Conservation (phyloP, 2,797 vertebrate genomes). For the Lagocephalus sceleratus region DNA sequence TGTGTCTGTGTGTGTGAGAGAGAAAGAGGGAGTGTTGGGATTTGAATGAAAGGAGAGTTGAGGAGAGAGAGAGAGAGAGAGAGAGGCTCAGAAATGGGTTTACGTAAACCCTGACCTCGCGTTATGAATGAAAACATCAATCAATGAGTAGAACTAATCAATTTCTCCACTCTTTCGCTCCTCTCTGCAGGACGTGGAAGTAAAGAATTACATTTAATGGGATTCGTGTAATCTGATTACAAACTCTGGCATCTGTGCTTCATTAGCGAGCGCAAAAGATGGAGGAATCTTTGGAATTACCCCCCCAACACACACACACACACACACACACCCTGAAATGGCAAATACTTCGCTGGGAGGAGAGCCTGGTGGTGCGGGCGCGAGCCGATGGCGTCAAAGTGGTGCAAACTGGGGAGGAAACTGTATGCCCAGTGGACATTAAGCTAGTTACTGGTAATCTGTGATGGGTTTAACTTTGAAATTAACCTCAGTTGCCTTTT, state of each 20-base stretch:
- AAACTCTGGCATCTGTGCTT: constrained; percentile 45
- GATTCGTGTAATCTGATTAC: constrained; percentile 66
- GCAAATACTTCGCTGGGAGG: background rate
- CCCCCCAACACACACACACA: too few relatives aligned
- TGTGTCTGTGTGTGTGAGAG: constrained; percentile 9
- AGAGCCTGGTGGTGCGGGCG: constrained; percentile 1
- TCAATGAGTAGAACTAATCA: constrained; percentile 67
- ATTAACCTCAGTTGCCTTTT: constrained; percentile 43
- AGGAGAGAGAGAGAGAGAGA: constrained; percentile 1
- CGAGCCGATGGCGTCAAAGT: background rate
- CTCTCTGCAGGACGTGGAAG: constrained; percentile 47
- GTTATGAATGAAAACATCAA: constrained; percentile 69
- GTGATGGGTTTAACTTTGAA: constrained; percentile 60
- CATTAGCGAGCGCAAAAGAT: constrained; percentile 37
- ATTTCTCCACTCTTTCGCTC: constrained; percentile 44
- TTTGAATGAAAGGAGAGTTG: constrained; percentile 29
- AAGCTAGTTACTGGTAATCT: constrained; percentile 43
- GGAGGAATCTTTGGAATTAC: constrained; percentile 28
- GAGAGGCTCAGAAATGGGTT: constrained; percentile 43
- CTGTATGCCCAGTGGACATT: constrained; percentile 29
- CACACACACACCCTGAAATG: background rate
- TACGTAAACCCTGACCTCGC: constrained; percentile 63
- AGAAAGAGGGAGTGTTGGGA: background rate
- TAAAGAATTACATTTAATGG: constrained; percentile 57
- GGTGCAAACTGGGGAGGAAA: constrained; percentile 15